These are phyloP conservation scores for Pangasius krempfi DNA, from an alignment of 2,797 vertebrate species.

Conservation along the genomic window DNA sequence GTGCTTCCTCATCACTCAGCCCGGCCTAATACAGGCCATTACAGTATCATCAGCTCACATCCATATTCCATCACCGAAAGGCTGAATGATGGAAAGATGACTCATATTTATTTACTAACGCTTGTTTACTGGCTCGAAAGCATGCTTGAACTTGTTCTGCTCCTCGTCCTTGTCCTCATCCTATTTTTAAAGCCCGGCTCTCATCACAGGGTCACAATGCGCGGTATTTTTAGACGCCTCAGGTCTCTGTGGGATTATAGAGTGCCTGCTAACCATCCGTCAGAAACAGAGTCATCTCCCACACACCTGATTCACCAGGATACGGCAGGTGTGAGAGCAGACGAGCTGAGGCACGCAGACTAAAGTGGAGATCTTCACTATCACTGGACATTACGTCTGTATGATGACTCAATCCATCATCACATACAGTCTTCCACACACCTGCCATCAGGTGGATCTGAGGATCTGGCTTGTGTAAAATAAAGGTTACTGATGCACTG, in stretches of 20 bases:
- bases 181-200: constrained; percentile 24
- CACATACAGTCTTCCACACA: not conserved
- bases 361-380: not conserved
- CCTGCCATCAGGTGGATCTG: not conserved
- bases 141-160: not conserved
- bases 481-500: not conserved
- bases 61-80: not conserved
- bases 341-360: not conserved
- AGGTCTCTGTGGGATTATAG: constrained; percentile 33
- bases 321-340: not conserved
- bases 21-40: not conserved
- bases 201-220: constrained; percentile 6
- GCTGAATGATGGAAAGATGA: not conserved
- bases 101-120: not conserved
- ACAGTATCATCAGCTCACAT: not conserved
- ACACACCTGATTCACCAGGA: not conserved
- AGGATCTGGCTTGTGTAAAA: not conserved
- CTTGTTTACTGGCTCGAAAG: not conserved
- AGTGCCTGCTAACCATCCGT: not conserved
- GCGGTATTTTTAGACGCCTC: constrained; percentile 50
- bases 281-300: not conserved
- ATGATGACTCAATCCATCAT: not conserved
- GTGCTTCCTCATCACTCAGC: not conserved
- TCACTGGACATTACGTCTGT: not conserved
- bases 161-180: not conserved